These are phyloP conservation scores for Drosophila simulans DNA, from an alignment of 1,140 invertebrate species.

Conservation along the genomic window DNA sequence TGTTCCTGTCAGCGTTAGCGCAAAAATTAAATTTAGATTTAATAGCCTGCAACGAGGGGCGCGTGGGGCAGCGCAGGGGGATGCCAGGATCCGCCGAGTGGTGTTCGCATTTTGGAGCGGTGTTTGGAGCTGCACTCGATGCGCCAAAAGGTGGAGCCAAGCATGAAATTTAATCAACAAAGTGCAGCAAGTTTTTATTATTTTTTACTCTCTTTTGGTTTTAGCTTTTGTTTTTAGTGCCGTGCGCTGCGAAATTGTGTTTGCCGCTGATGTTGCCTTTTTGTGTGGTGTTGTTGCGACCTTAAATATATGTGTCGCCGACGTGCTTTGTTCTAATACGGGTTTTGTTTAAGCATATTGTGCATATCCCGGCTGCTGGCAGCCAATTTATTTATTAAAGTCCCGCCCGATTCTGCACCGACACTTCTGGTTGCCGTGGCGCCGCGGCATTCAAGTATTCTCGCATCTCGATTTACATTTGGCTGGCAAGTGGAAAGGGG, in stretches of 20 bases:
- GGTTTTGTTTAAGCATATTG: slow-evolving; percentile 40
- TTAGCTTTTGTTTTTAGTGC: slow-evolving; percentile 37
- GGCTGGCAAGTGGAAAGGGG: neutral
- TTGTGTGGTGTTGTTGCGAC: slow-evolving; percentile 33
- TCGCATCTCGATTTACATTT: slow-evolving; percentile 37
- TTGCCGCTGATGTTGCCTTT: slow-evolving; percentile 37
- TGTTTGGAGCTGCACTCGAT: slow-evolving; percentile 39
- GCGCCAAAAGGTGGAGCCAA: slow-evolving; percentile 67
- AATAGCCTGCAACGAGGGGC: slow-evolving; percentile 55
- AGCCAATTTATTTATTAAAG: slow-evolving; percentile 76
- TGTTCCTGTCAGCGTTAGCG: slow-evolving; percentile 44
- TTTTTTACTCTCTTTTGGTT: slow-evolving; percentile 31
- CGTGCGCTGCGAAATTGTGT: slow-evolving; percentile 36
- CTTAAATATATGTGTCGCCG: slow-evolving; percentile 76
- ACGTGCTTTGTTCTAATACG: slow-evolving; percentile 68
- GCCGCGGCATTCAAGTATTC: slow-evolving; percentile 22
- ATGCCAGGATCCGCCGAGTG: slow-evolving; percentile 15
- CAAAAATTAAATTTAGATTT: slow-evolving; percentile 75
- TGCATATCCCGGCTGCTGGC: slow-evolving; percentile 42
- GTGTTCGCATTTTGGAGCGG: slow-evolving; percentile 47
- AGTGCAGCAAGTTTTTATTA: slow-evolving; percentile 73
- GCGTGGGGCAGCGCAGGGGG: neutral
- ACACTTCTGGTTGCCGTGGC: slow-evolving; percentile 49
- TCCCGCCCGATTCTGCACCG: slow-evolving; percentile 22
- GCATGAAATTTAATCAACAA: slow-evolving; percentile 80